Base-by-base conservation (phyloP, 2,797 vertebrate species). In the Rhabdophis nuchalis region DNA sequence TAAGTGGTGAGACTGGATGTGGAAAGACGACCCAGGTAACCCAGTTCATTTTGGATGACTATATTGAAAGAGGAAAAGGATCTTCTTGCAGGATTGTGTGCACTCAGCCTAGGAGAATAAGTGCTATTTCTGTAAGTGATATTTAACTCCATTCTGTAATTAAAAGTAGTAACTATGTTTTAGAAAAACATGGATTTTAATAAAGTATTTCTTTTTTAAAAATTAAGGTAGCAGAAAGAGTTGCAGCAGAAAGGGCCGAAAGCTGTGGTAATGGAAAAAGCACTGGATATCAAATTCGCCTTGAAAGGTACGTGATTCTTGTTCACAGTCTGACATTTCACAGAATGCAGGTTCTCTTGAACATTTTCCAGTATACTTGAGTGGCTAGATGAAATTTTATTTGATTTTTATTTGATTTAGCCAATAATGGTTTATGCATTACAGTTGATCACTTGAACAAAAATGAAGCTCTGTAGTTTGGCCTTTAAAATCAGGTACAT, bases 1-100 rank as follows among this genome's bases (percentile, higher is more conserved):
- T 99, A 94, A 99, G 99, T 85, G 99, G 99, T 5, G 99, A 99
- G 97, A 99, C 99, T 0, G 99, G 99, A 1, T 99, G 99, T 94
- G 99, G 99, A 9, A 99, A 99, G 96, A 99, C 99, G 46, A 99
- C 99, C 3, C 99, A 99, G 96, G 99, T 99, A 52, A 98, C 99
- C 0, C 99, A 99, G 95, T 99, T 99, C 97, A 99, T 99, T 96
- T 96, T 99, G 89, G 99, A 99, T 87, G 98, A 99, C 92, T 97
- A 98, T 92, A 99, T 99, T 50, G 97, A 98, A 91, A 97, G 97
- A 68, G 98, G 98, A 87, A 94, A 97, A 90, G 99, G 99, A 41
- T 99, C 99, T 0, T 88, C 97, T 0, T 99, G 99, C 97, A 97
- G 99, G 13, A 98, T 99, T 56, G 98, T 99, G 57, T 99, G 99